A percentile compares a stretch with the other conserved stretches of the same genome.
Conservation (phyloP, 2,888 invertebrate genomes). For the Cistogaster globosa region DNA sequence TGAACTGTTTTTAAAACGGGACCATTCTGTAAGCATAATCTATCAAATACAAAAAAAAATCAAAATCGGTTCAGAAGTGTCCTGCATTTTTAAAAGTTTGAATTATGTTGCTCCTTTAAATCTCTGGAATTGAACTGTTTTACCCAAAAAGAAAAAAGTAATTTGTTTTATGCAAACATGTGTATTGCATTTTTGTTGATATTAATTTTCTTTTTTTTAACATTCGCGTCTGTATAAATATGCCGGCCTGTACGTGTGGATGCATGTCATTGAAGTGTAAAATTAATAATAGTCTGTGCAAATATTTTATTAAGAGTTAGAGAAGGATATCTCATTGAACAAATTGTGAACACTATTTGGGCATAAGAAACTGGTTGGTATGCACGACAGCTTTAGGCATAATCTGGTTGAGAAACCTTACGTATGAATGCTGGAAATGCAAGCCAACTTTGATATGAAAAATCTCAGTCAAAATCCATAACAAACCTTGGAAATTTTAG, state of each 20-base stretch:
- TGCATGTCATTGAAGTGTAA: conserved; percentile 40
- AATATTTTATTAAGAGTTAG: background rate
- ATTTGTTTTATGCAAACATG: conserved; percentile 48
- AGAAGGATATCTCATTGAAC: background rate
- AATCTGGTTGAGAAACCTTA: too few relatives aligned
- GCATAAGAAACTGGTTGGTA: too few relatives aligned
- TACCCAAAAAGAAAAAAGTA: background rate
- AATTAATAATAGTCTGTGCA: conserved; percentile 33
- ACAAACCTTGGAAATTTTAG: too few relatives aligned
- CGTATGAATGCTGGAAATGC: too few relatives aligned
- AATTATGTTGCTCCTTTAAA: background rate
- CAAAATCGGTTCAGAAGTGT: too few relatives aligned
- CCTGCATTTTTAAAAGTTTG: background rate
- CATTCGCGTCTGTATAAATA: background rate
- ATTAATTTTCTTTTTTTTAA: conserved; percentile 16
- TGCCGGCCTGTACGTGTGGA: background rate
- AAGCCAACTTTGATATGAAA: too few relatives aligned
- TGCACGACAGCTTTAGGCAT: too few relatives aligned
- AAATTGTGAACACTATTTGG: too few relatives aligned
- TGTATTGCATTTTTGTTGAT: conserved; percentile 40
- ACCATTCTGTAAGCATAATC: too few relatives aligned
- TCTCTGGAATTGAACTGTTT: background rate
- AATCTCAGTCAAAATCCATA: too few relatives aligned
- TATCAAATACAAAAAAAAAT: too few relatives aligned
- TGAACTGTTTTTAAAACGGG: too few relatives aligned